A percentile compares a stretch with the other conserved stretches of the same genome.
Evolutionary conservation across 2,888 invertebrate species (phyloP).

Genomic region (Crioceris asparagi): DNA sequence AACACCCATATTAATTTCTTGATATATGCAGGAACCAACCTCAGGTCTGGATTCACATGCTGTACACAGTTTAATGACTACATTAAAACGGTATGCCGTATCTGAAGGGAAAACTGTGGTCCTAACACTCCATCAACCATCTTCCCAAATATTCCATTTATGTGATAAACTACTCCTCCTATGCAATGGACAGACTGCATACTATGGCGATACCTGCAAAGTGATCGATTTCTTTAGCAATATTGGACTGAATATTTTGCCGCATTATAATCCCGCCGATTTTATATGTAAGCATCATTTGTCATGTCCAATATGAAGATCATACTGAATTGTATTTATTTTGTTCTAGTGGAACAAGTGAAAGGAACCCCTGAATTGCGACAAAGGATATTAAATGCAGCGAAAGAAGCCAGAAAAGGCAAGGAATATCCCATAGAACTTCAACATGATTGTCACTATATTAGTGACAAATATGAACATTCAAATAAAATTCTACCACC

Average conservation of each 20-base stretch:
- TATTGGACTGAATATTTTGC: constrained; percentile 59
- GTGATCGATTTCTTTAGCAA: constrained; percentile 62
- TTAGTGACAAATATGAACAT: constrained; percentile 33
- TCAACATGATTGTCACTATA: constrained; percentile 34
- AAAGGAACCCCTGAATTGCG: constrained; percentile 57
- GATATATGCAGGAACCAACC: constrained; percentile 64
- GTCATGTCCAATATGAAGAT: background rate
- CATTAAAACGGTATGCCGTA: constrained; percentile 61
- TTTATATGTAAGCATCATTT: constrained; percentile 56
- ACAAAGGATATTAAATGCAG: constrained; percentile 56
- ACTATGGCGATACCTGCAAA: constrained; percentile 61
- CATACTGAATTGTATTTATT: constrained; percentile 2
- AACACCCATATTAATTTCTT: too few species aligned
- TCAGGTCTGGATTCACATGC: constrained; percentile 74
- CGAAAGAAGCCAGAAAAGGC: constrained; percentile 48
- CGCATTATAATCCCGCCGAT: constrained; percentile 77
- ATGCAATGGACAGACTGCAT: constrained; percentile 63
- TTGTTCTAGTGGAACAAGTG: constrained; percentile 59
- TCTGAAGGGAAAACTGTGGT: constrained; percentile 69
- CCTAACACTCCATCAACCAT: constrained; percentile 72
- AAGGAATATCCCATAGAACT: constrained; percentile 49
- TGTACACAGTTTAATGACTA: constrained; percentile 61
- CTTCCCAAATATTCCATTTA: constrained; percentile 74
- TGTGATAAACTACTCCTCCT: constrained; percentile 64
- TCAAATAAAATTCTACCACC: constrained; percentile 25